Evolutionary conservation across 2,113 vertebrate genomes (phyloP).

Genomic region (Cottus gobio): DNA sequence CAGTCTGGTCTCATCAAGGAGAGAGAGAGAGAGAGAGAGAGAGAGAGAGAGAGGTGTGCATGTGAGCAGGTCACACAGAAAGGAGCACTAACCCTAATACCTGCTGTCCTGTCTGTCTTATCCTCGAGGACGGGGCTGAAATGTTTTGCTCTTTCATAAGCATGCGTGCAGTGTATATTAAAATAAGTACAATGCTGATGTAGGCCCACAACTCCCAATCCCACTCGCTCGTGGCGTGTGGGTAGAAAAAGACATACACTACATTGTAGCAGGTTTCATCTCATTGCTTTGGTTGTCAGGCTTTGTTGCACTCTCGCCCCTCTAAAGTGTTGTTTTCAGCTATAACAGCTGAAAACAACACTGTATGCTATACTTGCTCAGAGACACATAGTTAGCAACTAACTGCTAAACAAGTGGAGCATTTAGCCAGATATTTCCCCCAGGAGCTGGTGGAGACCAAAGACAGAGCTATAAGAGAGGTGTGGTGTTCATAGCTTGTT

Average conservation of each 20-base stretch:
- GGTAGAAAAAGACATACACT: background rate
- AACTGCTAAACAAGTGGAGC: background rate
- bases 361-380: background rate
- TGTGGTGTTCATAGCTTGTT: background rate
- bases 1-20: constrained; percentile 12
- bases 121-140: background rate
- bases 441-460: background rate
- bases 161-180: background rate
- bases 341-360: background rate
- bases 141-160: background rate
- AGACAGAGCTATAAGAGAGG: background rate
- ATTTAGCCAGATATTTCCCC: background rate
- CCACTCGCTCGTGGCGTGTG: background rate
- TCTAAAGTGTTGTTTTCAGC: background rate
- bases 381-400: background rate
- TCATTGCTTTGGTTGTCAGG: background rate
- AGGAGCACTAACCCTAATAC: background rate
- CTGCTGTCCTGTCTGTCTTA: constrained; percentile 3
- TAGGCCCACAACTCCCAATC: background rate
- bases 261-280: background rate
- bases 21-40: constrained; percentile 12
- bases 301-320: background rate
- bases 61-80: background rate
- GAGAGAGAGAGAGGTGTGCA: background rate
- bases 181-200: background rate